Evolutionary conservation across 2,113 vertebrate species (phyloP).

Genomic region (Aptenodytes forsteri): DNA sequence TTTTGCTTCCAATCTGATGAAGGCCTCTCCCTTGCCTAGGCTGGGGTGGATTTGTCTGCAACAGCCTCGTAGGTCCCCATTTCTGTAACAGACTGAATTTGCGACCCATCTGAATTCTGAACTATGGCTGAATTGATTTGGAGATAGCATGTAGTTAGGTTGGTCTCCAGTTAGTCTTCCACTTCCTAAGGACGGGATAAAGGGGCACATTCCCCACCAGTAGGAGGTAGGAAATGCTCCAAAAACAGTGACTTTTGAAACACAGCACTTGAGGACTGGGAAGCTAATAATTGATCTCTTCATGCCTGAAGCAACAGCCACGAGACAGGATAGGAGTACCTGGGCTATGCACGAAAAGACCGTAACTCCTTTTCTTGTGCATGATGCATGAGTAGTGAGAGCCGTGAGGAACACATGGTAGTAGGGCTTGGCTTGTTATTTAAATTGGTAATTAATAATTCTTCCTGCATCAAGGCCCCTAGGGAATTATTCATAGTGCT

Average conservation of each 20-base stretch:
- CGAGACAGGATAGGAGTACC: background rate
- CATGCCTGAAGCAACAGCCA: background rate
- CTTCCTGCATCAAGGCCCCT: background rate
- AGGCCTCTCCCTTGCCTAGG: background rate
- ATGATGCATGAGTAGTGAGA: background rate
- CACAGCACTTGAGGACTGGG: background rate
- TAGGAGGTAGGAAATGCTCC: background rate
- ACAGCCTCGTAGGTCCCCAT: background rate
- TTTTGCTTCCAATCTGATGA: background rate
- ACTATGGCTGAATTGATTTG: background rate
- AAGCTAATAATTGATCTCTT: background rate
- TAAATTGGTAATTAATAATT: background rate
- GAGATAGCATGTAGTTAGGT: rapidly evolving
- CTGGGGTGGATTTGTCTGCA: background rate
- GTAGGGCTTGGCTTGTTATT: background rate
- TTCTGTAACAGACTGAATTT: background rate
- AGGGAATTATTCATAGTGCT: background rate
- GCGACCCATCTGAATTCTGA: background rate
- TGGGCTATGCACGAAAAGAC: background rate
- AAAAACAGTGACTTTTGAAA: background rate
- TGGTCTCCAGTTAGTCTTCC: background rate
- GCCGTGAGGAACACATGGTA: background rate
- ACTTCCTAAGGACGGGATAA: background rate
- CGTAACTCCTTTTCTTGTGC: background rate
- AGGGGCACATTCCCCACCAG: background rate